phyloP scores from a whole-genome alignment of 2,888 invertebrate species.

The Caenorhabditis sulstoni region DNA sequence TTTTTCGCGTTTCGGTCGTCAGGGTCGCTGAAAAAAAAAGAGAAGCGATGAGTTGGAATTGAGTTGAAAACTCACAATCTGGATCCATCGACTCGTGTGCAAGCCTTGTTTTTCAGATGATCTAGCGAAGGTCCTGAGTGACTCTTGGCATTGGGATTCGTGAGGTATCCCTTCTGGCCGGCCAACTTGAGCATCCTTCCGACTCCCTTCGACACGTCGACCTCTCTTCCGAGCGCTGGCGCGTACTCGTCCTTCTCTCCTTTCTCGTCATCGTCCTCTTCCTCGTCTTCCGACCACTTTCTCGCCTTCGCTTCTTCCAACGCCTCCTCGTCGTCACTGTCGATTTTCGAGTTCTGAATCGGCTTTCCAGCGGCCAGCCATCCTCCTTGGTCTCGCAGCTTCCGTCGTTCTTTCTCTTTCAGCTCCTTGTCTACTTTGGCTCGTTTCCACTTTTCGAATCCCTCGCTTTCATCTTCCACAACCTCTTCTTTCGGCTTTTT shows the following conservation, averaged over 20 bases:
- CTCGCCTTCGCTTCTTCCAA: constrained; percentile 61
- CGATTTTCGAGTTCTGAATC: constrained; percentile 31
- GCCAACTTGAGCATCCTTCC: constrained; percentile 78
- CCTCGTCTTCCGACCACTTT: constrained; percentile 44
- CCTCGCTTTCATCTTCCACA: constrained; percentile 33
- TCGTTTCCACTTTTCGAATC: constrained; percentile 63
- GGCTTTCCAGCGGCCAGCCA: constrained; percentile 60
- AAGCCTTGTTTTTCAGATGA: constrained; percentile 74
- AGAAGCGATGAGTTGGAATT: not conserved
- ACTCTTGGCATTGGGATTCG: constrained; percentile 63
- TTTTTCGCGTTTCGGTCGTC: constrained; percentile 81
- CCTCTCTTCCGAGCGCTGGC: constrained; percentile 77
- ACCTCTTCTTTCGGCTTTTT: constrained; percentile 63
- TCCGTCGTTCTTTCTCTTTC: constrained; percentile 55
- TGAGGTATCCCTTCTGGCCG: constrained; percentile 72
- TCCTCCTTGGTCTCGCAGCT: constrained; percentile 56
- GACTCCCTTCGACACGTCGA: constrained; percentile 81
- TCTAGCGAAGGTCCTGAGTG: constrained; percentile 64
- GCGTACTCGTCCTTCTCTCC: constrained; percentile 67
- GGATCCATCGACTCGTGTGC: constrained; percentile 71
- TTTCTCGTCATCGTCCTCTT: constrained; percentile 61
- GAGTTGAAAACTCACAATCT: constrained; percentile 68
- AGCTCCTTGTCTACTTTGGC: constrained; percentile 62
- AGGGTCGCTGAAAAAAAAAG: constrained; percentile 77
- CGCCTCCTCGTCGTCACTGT: constrained; percentile 70